phyloP scores from a whole-genome alignment of 2,113 vertebrate species.

The Anarrhichthys ocellatus region DNA sequence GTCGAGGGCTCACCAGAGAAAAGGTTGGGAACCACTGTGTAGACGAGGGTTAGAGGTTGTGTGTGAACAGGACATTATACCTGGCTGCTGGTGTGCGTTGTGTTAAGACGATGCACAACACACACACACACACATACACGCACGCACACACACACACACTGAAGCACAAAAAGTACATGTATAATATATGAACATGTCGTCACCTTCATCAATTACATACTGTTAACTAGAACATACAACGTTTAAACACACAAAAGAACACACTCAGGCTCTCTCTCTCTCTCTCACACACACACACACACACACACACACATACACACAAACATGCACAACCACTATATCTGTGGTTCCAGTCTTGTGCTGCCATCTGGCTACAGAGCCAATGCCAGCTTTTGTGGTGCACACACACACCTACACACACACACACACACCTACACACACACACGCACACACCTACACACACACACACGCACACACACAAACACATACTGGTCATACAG shows the following conservation, averaged over 20 bases:
- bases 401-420: conserved; percentile 1
- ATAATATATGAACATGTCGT: neutral
- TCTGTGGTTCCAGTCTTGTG: conserved; percentile 62
- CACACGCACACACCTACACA: conserved; percentile 12
- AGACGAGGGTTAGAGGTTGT: neutral
- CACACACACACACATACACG: neutral
- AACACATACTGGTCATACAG: conserved; percentile 31
- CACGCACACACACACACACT: neutral
- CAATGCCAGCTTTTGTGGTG: conserved; percentile 60
- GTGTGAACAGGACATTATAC: neutral
- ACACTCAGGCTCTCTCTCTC: conserved; percentile 9
- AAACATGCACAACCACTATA: conserved; percentile 33
- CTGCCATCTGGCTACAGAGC: conserved; percentile 72
- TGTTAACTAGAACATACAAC: conserved; percentile 17
- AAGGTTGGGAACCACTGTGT: neutral
- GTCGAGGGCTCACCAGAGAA: too few relatives aligned
- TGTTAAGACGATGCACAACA: neutral
- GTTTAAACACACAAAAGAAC: conserved; percentile 19
- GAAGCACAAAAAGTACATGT: neutral
- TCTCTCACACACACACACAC: neutral
- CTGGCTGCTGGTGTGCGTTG: neutral
- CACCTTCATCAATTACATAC: neutral
- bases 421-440: conserved; percentile 29
- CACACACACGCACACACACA: conserved; percentile 25
- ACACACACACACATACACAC: conserved; percentile 5